phyloP scores from a whole-genome alignment of 2,113 vertebrate species.

The Cacatua alba region DNA sequence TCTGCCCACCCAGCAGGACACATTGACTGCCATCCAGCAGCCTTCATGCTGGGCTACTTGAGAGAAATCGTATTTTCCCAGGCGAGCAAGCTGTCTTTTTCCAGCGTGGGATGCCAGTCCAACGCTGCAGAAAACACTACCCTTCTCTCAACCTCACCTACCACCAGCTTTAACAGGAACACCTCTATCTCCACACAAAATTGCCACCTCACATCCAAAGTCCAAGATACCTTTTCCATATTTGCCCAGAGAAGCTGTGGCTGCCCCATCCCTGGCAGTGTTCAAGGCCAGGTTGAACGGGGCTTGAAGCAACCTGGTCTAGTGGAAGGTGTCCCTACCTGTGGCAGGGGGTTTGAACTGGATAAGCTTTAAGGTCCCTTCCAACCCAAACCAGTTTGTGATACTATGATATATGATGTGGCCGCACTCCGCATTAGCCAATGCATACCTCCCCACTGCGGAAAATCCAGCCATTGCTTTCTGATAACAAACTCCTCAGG shows the following conservation, averaged over 20 bases:
- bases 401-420: background rate
- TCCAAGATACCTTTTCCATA: background rate
- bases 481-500: background rate
- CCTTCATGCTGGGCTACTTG: background rate
- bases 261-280: no score
- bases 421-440: background rate
- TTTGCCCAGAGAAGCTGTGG: no score
- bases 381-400: background rate
- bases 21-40: background rate
- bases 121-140: background rate
- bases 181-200: background rate
- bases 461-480: background rate
- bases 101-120: background rate
- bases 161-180: background rate
- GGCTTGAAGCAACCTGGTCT: no score
- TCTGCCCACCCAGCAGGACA: background rate
- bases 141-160: background rate
- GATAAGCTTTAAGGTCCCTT: no score
- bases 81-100: background rate
- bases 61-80: background rate
- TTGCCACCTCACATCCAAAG: background rate
- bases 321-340: no score
- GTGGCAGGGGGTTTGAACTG: no score
- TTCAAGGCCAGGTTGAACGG: no score
- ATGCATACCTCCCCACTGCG: accelerated